phyloP scores from a whole-genome alignment of 2,113 vertebrate genomes.

The Taxidea taxus region DNA sequence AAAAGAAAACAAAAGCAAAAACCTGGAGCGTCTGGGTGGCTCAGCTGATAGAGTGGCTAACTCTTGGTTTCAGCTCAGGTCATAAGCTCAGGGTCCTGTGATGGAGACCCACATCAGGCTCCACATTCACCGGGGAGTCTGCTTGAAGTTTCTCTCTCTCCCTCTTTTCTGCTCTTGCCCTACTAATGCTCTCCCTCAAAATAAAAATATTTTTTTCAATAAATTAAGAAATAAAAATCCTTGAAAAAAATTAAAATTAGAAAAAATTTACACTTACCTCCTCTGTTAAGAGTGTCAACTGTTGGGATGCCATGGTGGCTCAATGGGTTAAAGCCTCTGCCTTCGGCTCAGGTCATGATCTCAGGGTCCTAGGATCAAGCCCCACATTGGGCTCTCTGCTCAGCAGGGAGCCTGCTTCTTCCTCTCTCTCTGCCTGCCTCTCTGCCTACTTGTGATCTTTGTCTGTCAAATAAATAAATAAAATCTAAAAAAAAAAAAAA shows the following conservation, averaged over 20 bases:
- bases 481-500: too few species aligned
- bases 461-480: too few species aligned
- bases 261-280: background rate
- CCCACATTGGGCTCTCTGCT: too few species aligned
- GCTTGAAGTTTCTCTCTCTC: background rate
- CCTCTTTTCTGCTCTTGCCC: background rate
- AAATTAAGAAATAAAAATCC: background rate
- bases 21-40: accelerated
- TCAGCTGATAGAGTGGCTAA: background rate
- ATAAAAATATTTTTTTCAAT: background rate
- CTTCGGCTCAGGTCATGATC: too few species aligned
- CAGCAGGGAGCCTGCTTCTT: too few species aligned
- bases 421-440: too few species aligned
- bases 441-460: too few species aligned
- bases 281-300: background rate
- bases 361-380: too few species aligned
- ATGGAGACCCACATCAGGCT: background rate
- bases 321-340: too few species aligned
- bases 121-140: background rate
- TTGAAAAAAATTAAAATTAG: background rate
- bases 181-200: background rate
- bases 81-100: background rate
- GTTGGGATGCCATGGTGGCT: too few species aligned
- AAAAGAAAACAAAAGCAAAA: too few species aligned
- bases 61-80: background rate